A percentile compares a stretch with the other conserved stretches of the same genome.
Evolutionary conservation across 2,113 vertebrate species (phyloP).

Genomic region (Tetrax tetrax): DNA sequence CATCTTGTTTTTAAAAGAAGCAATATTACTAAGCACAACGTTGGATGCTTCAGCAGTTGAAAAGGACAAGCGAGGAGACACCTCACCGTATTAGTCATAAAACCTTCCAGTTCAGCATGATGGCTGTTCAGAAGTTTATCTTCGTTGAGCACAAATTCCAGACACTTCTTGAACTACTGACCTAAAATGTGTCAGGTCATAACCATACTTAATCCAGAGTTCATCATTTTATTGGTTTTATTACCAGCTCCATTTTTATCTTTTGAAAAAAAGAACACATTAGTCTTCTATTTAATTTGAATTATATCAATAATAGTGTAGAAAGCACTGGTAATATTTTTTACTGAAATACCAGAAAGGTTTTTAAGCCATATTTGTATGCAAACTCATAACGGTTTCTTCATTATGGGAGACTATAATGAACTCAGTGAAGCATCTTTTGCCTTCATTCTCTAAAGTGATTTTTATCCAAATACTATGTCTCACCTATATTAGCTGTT

Average conservation of each 20-base stretch:
- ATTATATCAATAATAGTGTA: not conserved
- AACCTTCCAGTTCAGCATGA: not conserved
- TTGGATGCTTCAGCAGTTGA: not conserved
- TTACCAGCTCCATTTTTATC: not conserved
- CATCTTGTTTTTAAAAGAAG: not conserved
- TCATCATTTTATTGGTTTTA: not conserved
- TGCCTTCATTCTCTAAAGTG: not conserved
- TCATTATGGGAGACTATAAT: not conserved
- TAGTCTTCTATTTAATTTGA: not conserved
- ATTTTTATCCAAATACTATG: not conserved
- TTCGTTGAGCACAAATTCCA: not conserved
- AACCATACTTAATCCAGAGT: not conserved
- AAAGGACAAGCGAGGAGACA: not conserved
- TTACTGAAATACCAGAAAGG: not conserved
- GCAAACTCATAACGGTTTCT: not conserved
- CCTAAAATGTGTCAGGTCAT: not conserved
- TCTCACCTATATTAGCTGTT: not conserved
- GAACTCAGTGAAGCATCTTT: not conserved
- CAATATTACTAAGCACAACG: not conserved
- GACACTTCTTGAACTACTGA: not conserved
- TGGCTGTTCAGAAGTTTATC: not conserved
- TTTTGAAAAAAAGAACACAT: not conserved
- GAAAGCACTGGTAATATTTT: not conserved
- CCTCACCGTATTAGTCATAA: not conserved
- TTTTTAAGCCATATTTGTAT: not conserved